Conservation (phyloP, 2,888 invertebrate species). For the Arctia plantaginis region DNA sequence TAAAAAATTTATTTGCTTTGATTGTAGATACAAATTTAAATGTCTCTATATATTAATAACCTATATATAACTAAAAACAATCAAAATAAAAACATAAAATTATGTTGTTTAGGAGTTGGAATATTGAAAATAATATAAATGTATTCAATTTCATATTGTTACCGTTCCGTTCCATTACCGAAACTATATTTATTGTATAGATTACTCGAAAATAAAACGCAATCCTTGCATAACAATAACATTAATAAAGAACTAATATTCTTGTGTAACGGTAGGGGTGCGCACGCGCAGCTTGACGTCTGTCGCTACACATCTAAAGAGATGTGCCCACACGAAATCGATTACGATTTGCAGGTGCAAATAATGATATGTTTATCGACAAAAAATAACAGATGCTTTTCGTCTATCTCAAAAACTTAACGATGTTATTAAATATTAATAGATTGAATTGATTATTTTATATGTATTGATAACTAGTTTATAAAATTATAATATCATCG, state of each 20-base stretch:
- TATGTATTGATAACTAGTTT: slow-evolving; percentile 47
- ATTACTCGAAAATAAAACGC: slow-evolving; percentile 41
- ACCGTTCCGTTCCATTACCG: slow-evolving; percentile 32
- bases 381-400: slow-evolving; percentile 63
- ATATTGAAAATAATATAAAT: neutral
- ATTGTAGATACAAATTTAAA: neutral
- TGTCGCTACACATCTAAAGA: slow-evolving; percentile 60
- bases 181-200: slow-evolving; percentile 34
- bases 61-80: neutral
- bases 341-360: slow-evolving; percentile 82
- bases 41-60: neutral
- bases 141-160: slow-evolving; percentile 22
- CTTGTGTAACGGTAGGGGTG: slow-evolving; percentile 68
- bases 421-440: slow-evolving; percentile 70
- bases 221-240: slow-evolving; percentile 43
- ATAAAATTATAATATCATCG: slow-evolving; percentile 35
- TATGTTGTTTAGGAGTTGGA: neutral
- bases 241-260: slow-evolving; percentile 53
- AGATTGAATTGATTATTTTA: slow-evolving; percentile 51
- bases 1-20: neutral
- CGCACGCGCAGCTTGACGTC: slow-evolving; percentile 73
- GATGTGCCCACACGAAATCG: slow-evolving; percentile 68
- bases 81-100: neutral
- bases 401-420: slow-evolving; percentile 52
- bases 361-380: slow-evolving; percentile 68